Conservation (phyloP, 2,797 vertebrate genomes). For the Heliangelus exortis region DNA sequence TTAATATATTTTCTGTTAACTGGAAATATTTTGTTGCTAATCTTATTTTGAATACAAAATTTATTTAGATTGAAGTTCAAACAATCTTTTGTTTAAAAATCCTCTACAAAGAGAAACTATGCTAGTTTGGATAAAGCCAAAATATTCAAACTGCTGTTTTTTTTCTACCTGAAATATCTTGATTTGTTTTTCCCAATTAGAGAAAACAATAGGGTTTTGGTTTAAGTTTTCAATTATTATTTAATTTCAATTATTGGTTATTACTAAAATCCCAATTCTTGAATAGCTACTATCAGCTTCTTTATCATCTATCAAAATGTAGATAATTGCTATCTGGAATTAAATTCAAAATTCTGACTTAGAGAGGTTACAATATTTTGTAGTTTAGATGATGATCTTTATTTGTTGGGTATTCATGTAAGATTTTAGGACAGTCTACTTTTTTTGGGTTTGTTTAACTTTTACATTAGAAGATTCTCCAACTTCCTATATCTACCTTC, state of each 20-base stretch:
- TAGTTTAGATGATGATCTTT: neutral
- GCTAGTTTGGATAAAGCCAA: neutral
- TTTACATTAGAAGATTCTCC: neutral
- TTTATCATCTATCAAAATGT: neutral
- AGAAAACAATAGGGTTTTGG: neutral
- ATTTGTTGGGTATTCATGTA: neutral
- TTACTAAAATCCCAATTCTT: fast-evolving
- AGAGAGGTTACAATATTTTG: neutral
- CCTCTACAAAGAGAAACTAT: neutral
- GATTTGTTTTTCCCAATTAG: neutral
- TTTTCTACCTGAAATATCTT: neutral
- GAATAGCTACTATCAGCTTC: neutral
- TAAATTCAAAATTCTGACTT: neutral
- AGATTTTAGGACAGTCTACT: neutral
- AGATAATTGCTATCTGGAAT: neutral
- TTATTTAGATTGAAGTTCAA: neutral
- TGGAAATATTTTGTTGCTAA: neutral
- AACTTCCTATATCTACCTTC: neutral
- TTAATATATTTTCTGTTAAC: neutral
- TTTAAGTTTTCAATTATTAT: neutral
- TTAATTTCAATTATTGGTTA: too few species aligned
- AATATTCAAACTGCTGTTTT: neutral
- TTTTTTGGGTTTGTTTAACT: neutral
- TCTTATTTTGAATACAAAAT: neutral
- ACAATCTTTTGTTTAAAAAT: too few species aligned